These are phyloP conservation scores for Tachycineta bicolor DNA, from an alignment of 2,113 vertebrate species.

Conservation along the genomic window DNA sequence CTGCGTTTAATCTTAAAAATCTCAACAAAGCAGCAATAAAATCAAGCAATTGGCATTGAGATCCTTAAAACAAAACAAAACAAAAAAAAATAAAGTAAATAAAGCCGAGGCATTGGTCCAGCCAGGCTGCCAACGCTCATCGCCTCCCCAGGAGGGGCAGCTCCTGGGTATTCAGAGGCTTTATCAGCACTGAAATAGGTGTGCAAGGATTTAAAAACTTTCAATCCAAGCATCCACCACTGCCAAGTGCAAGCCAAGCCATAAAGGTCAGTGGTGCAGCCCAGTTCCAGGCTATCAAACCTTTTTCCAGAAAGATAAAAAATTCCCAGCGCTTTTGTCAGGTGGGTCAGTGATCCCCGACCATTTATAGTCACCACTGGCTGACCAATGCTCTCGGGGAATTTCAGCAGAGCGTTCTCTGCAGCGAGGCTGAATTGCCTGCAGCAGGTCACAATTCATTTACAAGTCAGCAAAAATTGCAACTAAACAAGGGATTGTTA, in stretches of 20 bases:
- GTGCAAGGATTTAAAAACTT: background rate
- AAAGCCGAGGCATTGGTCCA: background rate
- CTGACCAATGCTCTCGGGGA: conserved; percentile 48
- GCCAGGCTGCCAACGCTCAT: background rate
- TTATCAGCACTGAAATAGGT: background rate
- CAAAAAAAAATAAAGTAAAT: background rate
- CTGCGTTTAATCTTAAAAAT: background rate
- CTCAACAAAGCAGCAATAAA: background rate
- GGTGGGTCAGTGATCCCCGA: background rate
- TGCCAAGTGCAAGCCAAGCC: background rate
- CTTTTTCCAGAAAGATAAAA: background rate
- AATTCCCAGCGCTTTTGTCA: background rate
- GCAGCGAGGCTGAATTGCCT: conserved; percentile 11
- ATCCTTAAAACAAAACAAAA: background rate
- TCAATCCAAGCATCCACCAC: background rate
- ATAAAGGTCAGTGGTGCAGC: background rate
- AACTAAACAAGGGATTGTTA: conserved; percentile 30
- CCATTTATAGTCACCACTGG: background rate
- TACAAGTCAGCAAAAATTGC: conserved; percentile 35
- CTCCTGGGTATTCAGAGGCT: background rate
- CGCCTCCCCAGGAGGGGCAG: background rate
- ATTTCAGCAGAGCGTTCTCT: conserved; percentile 30
- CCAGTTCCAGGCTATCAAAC: background rate
- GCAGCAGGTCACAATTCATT: conserved; percentile 41
- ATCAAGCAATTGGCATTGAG: background rate